These are phyloP conservation scores for Lamprotornis superbus DNA, from an alignment of 2,113 vertebrate species.

Conservation along the genomic window DNA sequence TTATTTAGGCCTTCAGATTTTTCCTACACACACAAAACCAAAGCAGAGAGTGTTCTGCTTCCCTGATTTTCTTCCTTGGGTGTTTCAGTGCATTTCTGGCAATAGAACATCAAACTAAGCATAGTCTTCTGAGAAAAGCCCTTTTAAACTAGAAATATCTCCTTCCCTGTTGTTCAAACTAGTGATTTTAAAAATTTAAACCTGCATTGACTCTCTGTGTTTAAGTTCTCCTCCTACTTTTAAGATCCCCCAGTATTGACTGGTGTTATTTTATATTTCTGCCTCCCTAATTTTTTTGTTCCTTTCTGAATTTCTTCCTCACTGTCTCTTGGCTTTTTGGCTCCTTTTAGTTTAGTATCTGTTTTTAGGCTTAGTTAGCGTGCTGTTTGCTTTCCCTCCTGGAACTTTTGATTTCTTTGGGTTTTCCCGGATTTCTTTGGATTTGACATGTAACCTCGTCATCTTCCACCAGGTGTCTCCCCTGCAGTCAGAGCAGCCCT, in stretches of 20 bases:
- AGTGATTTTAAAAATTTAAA: not conserved
- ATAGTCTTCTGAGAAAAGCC: fast-evolving
- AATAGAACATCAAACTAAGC: not conserved
- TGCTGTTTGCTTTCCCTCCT: not conserved
- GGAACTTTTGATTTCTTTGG: not conserved
- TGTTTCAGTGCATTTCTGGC: not conserved
- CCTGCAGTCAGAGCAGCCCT: not conserved
- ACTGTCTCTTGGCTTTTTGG: not conserved
- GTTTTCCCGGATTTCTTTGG: not conserved
- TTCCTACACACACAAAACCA: not conserved
- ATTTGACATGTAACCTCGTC: not conserved
- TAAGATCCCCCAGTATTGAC: not conserved
- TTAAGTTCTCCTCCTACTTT: not conserved
- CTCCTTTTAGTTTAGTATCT: not conserved
- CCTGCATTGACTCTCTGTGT: not conserved
- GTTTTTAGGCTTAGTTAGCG: not conserved
- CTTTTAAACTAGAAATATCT: not conserved
- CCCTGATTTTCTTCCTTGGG: not conserved
- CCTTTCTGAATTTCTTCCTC: not conserved
- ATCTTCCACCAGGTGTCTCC: conserved; percentile 28
- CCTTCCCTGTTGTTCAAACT: not conserved
- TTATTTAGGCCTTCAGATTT: not conserved
- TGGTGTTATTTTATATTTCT: not conserved
- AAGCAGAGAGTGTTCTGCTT: not conserved
- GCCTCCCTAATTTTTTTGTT: not conserved